Evolutionary conservation across 37 sponge, comb jelly and placozoan species (phyloP).

Genomic region (Halisarca cf. caerulea): DNA sequence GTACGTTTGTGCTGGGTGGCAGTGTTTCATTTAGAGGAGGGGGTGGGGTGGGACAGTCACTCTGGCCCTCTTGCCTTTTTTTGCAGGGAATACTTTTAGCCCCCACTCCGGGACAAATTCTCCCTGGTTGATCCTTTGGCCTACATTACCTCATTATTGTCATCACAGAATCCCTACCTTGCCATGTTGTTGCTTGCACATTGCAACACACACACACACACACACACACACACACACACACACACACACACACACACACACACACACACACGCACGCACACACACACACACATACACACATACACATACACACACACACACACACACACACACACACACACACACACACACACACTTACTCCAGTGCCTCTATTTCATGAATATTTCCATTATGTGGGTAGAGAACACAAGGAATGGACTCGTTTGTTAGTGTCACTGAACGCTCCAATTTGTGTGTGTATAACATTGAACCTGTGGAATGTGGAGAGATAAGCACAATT

Average conservation of each 20-base stretch:
- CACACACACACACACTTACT: conserved; percentile 24
- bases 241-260: neutral
- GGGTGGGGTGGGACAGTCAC: no score
- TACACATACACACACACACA: conserved; percentile 9
- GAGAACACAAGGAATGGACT: conserved; percentile 43
- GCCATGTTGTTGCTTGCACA: no score
- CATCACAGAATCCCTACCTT: no score
- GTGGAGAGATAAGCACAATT: neutral
- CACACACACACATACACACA: conserved; percentile 35
- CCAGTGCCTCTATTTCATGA: conserved; percentile 49
- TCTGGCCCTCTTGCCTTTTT: no score
- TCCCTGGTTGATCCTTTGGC: no score
- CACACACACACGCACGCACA: conserved; percentile 9
- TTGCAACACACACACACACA: neutral
- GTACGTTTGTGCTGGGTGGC: no score
- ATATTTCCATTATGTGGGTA: conserved; percentile 50
- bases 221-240: neutral
- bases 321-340: neutral
- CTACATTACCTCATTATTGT: no score
- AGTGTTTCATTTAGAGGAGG: no score
- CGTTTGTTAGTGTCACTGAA: conserved; percentile 4
- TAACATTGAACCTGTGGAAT: no score
- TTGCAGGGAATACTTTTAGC: no score
- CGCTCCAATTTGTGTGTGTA: neutral
- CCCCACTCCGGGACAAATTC: no score